Evolutionary conservation across 2,888 invertebrate species (phyloP), one percentile per base, ranked within the genome.

Genomic region (Escarpia spicata): DNA sequence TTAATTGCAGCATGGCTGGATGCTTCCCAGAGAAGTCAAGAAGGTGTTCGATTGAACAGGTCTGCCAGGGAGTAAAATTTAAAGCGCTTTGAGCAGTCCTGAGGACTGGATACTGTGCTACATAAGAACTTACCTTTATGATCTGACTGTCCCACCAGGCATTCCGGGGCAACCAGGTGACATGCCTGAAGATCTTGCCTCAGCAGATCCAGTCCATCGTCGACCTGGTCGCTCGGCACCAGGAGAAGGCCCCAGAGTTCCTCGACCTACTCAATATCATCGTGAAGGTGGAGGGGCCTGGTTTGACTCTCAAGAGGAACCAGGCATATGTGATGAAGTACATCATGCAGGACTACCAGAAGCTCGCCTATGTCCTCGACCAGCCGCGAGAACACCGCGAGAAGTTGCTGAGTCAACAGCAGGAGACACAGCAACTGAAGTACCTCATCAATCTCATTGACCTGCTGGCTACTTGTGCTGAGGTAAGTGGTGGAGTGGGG

Each of bases 321-420:
- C 95, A 95, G 93, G 94, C 94, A 4, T 94, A 95, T 91, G 95
- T 95, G 89, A 95, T 95, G 94, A 95, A 95, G 93, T 95, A 94
- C 92, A 94, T 95, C 90, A 95, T 95, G 95, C 95, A 95, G 93
- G 94, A 95, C 92, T 95, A 95, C 93, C 94, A 94, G 92, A 95
- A 94, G 89, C 92, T 95, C 91, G 95, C 95, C 19, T 95, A 95
- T 91, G 94, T 95, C 9, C 94, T 95, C 26, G 95, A 95, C 92
- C 95, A 95, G 93, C 94, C 95, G 8, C 92, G 94, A 12, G 95
- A 95, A 89, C 93, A 93, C 93, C 92, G 96, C 92, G 96, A 96
- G 93, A 94, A 94, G 92, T 95, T 96, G 44, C 93, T 96, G 91
- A 95, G 95, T 26, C 91, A 91, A 45, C n/a, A 43, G n/a, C 45